These are phyloP conservation scores for Cydia splendana DNA, from an alignment of 1,140 invertebrate genomes.

Conservation along the genomic window DNA sequence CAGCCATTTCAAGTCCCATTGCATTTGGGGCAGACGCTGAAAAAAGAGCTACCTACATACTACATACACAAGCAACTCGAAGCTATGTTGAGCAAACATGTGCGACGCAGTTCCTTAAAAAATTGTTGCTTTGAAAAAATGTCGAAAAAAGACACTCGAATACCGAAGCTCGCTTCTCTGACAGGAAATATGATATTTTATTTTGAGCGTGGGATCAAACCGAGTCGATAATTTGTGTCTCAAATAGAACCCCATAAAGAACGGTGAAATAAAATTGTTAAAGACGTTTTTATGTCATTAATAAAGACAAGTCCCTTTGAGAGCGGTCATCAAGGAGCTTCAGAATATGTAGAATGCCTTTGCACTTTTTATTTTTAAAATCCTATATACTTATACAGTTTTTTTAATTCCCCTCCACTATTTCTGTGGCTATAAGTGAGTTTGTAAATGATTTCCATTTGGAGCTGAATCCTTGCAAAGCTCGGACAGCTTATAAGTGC, in stretches of 20 bases:
- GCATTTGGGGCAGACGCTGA: constrained; percentile 48
- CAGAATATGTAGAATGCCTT: background rate
- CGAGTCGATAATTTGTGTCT: constrained; percentile 74
- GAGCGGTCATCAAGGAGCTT: background rate
- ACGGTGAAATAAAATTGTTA: constrained; percentile 67
- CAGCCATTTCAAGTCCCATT: constrained; percentile 29
- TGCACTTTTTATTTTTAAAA: no score
- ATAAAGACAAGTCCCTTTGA: constrained; percentile 46
- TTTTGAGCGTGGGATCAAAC: constrained; percentile 79
- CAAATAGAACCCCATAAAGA: constrained; percentile 66
- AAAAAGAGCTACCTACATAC: constrained; percentile 57
- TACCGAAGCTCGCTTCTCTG: constrained; percentile 66
- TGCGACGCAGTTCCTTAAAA: constrained; percentile 74
- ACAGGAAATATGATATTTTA: constrained; percentile 80
- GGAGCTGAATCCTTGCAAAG: constrained; percentile 25
- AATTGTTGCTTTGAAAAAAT: constrained; percentile 66
- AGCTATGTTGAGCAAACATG: constrained; percentile 74
- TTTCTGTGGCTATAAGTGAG: background rate
- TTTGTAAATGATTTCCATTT: background rate
- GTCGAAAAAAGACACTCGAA: constrained; percentile 67
- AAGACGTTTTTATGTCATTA: constrained; percentile 58
- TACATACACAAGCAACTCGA: constrained; percentile 42
- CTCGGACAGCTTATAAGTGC: constrained; percentile 29
- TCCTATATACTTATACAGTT: background rate
- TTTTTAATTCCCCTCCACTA: background rate